Base-by-base conservation (phyloP, 2,113 vertebrate genomes). In the Turdus rufiventris region DNA sequence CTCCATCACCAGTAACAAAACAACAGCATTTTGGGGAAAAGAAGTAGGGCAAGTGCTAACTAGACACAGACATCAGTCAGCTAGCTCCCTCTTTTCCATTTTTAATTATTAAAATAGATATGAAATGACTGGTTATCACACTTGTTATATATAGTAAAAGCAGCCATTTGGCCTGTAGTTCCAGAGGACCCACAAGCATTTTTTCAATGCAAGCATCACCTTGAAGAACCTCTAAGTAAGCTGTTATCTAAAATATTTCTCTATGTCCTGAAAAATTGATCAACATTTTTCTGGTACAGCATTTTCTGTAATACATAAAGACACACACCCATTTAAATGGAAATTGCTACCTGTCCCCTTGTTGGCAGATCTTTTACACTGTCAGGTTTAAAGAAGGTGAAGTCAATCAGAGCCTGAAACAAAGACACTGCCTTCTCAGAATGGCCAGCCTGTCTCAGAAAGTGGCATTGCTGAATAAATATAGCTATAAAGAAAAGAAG, bases 351-450 rank as follows among this genome's bases (percentile, higher is more conserved):
- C 99, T 99, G 99, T 94, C 98, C 98, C 86, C 97, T 99, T 72
- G 99, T 99, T 61, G 98, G 96, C 71, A 99, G 94, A 33, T 98
- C 71, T 93, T 94, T 98, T 19, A 99, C 98, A 7, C 97, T 99
- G 96, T 99, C 99, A 4, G 99, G 99, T 91, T 99, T 99, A 95
- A 98, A 99, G 97, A 99, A 99, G 34, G 99, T 99, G 93, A 99
- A 99, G 95, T 99, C 99, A 3, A 99, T 92, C 97, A 99, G 97
- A 83, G 99, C 99, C 97, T 99, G 99, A 96, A 99, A 99, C 93
- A 99, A 95, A 75, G 98, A 98, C 74, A 99, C 66, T 0, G 98
- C 98, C 96, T 99, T 99, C 96, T 99, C 99, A 0, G 98, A 98
- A 91, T 99, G 99, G 60, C 99, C 99, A 4, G 98, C 97, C 96